Evolutionary conservation across 2,888 invertebrate species (phyloP).

Genomic region (Biston betularia): DNA sequence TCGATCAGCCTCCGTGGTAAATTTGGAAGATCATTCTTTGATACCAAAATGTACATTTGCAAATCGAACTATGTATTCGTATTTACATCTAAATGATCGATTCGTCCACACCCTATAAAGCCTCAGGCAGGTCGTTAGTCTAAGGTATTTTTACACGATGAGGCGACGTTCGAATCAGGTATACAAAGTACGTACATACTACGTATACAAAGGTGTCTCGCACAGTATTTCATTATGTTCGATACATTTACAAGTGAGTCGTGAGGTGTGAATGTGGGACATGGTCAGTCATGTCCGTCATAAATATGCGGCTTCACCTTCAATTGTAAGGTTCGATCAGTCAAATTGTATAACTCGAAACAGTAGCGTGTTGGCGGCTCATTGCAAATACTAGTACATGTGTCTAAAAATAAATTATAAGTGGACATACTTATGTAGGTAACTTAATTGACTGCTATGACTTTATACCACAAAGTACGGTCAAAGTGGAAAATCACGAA

Average conservation of each 20-base stretch:
- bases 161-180: slow-evolving; percentile 11
- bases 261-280: slow-evolving; percentile 37
- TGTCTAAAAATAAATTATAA: too few species aligned
- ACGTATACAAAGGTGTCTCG: slow-evolving; percentile 4
- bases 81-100: slow-evolving; percentile 1
- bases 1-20: neutral
- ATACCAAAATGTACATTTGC: neutral
- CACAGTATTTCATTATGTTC: slow-evolving; percentile 23
- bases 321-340: slow-evolving; percentile 29
- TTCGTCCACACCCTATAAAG: slow-evolving; percentile 15
- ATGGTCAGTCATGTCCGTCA: slow-evolving; percentile 36
- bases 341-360: slow-evolving; percentile 10
- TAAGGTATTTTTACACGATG: slow-evolving; percentile 17
- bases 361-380: slow-evolving; percentile 1
- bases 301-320: slow-evolving; percentile 34
- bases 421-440: too few species aligned
- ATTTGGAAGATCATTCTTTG: neutral
- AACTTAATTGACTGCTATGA: too few species aligned
- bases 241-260: slow-evolving; percentile 22
- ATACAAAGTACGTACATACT: too few species aligned
- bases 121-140: slow-evolving; percentile 40
- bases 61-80: neutral
- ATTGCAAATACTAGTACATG: neutral
- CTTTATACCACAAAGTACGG: too few species aligned
- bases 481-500: too few species aligned